Conservation (phyloP, 2,113 vertebrate species). For the Mustela nigripes region DNA sequence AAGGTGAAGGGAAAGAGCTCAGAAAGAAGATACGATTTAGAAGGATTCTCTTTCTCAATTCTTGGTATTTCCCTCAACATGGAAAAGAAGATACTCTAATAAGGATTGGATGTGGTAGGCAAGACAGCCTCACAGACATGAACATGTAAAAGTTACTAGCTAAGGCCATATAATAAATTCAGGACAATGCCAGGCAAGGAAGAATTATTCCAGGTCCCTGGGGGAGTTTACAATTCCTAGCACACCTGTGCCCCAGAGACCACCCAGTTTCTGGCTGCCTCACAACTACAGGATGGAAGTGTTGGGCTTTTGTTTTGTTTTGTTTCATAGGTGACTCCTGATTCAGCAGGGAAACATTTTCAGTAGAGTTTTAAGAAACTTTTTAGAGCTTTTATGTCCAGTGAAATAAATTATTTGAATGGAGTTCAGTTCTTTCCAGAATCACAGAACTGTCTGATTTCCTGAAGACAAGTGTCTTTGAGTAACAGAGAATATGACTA, state of each 20-base stretch:
- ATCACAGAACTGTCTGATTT: slow-evolving; percentile 13
- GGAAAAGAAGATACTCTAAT: slow-evolving; percentile 48
- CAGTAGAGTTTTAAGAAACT: slow-evolving; percentile 16
- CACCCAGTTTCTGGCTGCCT: not conserved
- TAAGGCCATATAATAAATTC: not conserved
- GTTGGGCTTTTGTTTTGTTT: not conserved
- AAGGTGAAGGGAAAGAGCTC: slow-evolving; percentile 38
- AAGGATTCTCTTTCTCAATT: slow-evolving; percentile 8
- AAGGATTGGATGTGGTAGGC: not conserved
- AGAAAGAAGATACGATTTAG: slow-evolving; percentile 36
- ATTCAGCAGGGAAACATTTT: not conserved
- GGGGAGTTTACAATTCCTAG: not conserved
- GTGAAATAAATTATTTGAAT: not conserved
- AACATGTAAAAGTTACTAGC: not conserved
- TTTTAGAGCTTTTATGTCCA: not conserved
- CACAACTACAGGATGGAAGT: not conserved
- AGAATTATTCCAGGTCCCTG: not conserved
- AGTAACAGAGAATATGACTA: slow-evolving; percentile 14
- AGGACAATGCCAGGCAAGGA: not conserved
- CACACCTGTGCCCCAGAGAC: not conserved
- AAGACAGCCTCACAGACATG: not conserved
- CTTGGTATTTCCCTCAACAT: not conserved
- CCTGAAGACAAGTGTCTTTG: not conserved
- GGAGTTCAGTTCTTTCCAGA: slow-evolving; percentile 37
- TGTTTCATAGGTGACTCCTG: not conserved